Base-by-base conservation (phyloP, 2,797 vertebrate species). In the Leptatherina wallacei region DNA sequence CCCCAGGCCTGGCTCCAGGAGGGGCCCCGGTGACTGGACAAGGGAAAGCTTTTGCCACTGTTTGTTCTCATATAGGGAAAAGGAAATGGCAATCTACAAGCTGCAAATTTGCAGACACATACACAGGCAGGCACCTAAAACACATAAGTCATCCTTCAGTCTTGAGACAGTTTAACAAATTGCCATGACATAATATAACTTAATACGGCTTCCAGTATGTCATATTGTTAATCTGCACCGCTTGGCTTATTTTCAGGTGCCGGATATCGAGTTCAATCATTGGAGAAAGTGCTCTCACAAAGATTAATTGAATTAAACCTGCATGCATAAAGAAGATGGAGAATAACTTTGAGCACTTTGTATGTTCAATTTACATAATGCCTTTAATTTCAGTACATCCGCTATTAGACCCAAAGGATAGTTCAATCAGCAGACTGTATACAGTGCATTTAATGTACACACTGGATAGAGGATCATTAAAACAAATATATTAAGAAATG, bases 301-400 rank as follows among this genome's bases (percentile, higher is more conserved):
- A 87, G 80, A 88, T 87, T 83, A 84, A 88, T 76, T 84, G 83
- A 86, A 87, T 89, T 83, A 89, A 85, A 71, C 36, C 62, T 20
- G 72, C 71, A 70, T 86, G 73, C 88, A 88, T 85, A 91, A 90
- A 90, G 79, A 91, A 92, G 87, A 92, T 87, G 88, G 86, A 91
- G 86, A 90, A 83, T 85, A 73, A 80, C 91, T 91, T 42, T 57
- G 65, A 86, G 91, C 86, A 77, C 83, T 87, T 69, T 82, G 74
- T 81, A 75, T 88, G 82, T 86, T 77, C 71, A 68, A 90, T 92
- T 89, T 88, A 71, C 89, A 92, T 93, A 92, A 91, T 85, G 85
- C 65, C 79, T 88, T 92, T 91, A 88, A 92, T 90, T 87, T 81
- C 61, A 85, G 73, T 70, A 80, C 72, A 84, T 88, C 82, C 57